A percentile compares a stretch with the other conserved stretches of the same genome.
These are phyloP conservation scores for Stramonita haemastoma DNA, from an alignment of 2,888 invertebrate species.

Conservation along the genomic window DNA sequence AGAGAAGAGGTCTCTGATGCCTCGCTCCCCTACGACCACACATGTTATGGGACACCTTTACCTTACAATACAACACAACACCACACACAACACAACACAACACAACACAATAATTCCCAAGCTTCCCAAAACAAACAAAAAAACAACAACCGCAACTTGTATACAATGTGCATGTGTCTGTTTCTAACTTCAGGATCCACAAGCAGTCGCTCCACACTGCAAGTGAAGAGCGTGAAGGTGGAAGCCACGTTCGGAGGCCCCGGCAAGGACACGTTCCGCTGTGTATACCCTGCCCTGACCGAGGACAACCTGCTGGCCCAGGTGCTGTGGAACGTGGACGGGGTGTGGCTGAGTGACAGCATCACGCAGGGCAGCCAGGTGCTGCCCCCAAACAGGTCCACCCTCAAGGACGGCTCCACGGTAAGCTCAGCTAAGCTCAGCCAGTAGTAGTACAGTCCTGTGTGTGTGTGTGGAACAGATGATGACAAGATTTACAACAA, in stretches of 20 bases:
- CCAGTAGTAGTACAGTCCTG: too few relatives aligned
- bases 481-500: too few relatives aligned
- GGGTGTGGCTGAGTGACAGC: slow-evolving; percentile 45
- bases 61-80: too few relatives aligned
- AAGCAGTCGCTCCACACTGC: slow-evolving; percentile 3
- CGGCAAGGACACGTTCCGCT: slow-evolving; percentile 53
- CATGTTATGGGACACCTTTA: too few relatives aligned
- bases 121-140: too few relatives aligned
- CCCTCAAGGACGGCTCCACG: slow-evolving; percentile 51
- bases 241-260: slow-evolving; percentile 50
- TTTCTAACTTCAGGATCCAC: slow-evolving; percentile 7
- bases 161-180: too few relatives aligned
- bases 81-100: too few relatives aligned
- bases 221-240: slow-evolving; percentile 43
- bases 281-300: slow-evolving; percentile 43
- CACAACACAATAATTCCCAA: too few relatives aligned
- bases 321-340: slow-evolving; percentile 57
- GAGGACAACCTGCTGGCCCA: slow-evolving; percentile 41
- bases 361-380: not conserved
- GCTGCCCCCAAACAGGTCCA: slow-evolving; percentile 44
- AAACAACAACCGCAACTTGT: too few relatives aligned
- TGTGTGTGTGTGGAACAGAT: too few relatives aligned
- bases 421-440: slow-evolving; percentile 45
- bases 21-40: too few relatives aligned
- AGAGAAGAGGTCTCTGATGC: too few relatives aligned